phyloP scores from a whole-genome alignment of 2,888 invertebrate species.

The Caenorhabditis angaria region DNA sequence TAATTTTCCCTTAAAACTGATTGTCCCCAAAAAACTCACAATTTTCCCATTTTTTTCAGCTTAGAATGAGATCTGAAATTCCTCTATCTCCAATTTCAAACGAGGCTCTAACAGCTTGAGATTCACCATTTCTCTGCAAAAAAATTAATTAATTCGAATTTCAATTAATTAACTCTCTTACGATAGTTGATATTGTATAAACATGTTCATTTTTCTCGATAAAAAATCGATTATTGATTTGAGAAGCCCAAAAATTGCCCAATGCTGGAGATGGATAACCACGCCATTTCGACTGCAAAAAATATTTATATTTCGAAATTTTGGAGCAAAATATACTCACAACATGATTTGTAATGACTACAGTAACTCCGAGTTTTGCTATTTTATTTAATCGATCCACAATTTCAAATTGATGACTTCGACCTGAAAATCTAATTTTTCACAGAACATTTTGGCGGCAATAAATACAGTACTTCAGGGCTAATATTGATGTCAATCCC shows the following conservation, averaged over 20 bases:
- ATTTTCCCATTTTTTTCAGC: constrained; percentile 5
- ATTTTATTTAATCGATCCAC: constrained; percentile 15
- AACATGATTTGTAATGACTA: constrained; percentile 44
- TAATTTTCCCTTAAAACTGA: neutral
- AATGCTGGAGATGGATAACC: constrained; percentile 36
- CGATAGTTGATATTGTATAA: constrained; percentile 12
- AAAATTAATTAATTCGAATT: neutral
- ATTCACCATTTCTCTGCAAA: neutral
- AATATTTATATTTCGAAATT: neutral
- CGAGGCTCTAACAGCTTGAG: neutral
- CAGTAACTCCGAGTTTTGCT: constrained; percentile 19
- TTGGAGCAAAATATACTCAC: constrained; percentile 15
- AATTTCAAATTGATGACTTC: constrained; percentile 12
- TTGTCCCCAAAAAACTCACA: neutral
- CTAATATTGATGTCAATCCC: too few species aligned
- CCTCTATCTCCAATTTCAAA: constrained; percentile 20
- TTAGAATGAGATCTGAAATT: neutral
- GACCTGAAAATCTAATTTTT: constrained; percentile 11
- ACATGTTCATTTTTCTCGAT: constrained; percentile 21
- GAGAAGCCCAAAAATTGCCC: constrained; percentile 26
- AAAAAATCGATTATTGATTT: constrained; percentile 28
- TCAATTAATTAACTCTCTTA: neutral
- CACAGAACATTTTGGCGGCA: neutral
- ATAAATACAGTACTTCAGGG: neutral
- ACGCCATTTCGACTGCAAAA: constrained; percentile 24